Base-by-base conservation (phyloP, 2,113 vertebrate genomes). In the Clarias batrachus region DNA sequence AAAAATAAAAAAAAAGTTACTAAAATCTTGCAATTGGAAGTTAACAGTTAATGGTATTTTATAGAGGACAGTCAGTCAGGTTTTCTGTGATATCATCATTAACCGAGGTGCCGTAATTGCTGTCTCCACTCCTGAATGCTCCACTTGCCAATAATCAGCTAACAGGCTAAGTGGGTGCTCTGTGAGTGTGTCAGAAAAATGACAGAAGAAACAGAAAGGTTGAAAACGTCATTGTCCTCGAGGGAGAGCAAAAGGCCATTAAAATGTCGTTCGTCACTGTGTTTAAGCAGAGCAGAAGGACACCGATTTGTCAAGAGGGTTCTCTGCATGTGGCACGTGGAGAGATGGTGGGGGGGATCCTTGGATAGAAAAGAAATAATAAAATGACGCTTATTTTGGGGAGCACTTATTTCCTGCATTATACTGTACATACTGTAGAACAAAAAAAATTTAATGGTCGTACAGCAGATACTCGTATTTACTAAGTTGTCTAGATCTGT, bases 181-280 rank as follows among this genome's bases (percentile, higher is more conserved):
- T 76, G 48, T 48, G 85, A 89, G 91, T 87, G 85, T 88, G 81
- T 89, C 86, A 78, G 83, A 84, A 77, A 85, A 92, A 87, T 80
- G 79, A 88, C 83, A 88, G 57, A 78, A 70, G 78, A 86, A 80
- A 84, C 57, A 68, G 33, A 81, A 88, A 91, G 89, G 89, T 90
- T 91, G 76, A 91, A 92, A 88, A 86, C 86, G 84, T 90, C 52
- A 90, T 91, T 91, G 91, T 91, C 81, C 88, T 89, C 56, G 54
- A 0, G 62, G 93, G 91, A 94, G 87, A 83, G 86, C 81, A 86
- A 89, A 66, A 91, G 88, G 90, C 91, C 91, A 94, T 94, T 93
- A 93, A 94, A 94, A 94, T 92, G 92, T 90, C 89, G 93, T 94
- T 92, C 83, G 85, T 83, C 85, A 89, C 85, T 25, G 73, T 86